These are phyloP conservation scores for Cheilosia grossa DNA, from an alignment of 2,888 invertebrate species.

Conservation along the genomic window DNA sequence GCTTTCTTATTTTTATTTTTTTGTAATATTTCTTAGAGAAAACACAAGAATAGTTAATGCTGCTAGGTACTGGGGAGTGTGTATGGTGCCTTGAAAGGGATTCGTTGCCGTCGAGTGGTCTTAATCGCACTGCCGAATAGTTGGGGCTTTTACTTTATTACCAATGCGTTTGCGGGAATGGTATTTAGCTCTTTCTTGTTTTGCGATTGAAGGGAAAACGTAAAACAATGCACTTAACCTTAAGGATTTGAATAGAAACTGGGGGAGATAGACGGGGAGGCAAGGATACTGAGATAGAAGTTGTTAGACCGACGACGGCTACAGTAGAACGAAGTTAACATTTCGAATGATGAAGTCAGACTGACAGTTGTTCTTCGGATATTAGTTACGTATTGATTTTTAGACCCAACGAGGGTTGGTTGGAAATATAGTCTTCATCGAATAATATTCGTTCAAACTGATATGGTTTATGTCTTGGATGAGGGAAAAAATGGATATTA, in stretches of 20 bases:
- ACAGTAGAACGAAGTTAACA: conserved; percentile 62
- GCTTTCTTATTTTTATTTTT: neutral
- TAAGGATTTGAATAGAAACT: conserved; percentile 22
- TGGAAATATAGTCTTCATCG: conserved; percentile 7
- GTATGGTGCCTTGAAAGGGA: conserved; percentile 9
- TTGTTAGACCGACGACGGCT: conserved; percentile 58
- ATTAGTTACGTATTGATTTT: conserved; percentile 57
- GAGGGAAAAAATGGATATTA: no score
- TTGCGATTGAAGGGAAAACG: conserved; percentile 19
- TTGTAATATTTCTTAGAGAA: conserved; percentile 1
- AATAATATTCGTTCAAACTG: conserved; percentile 5
- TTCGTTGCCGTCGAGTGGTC: conserved; percentile 55
- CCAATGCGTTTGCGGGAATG: neutral
- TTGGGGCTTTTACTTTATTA: conserved; percentile 15
- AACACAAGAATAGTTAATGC: conserved; percentile 17
- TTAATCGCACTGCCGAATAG: conserved; percentile 42
- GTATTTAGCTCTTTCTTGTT: conserved; percentile 15
- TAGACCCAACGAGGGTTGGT: conserved; percentile 11
- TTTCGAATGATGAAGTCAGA: conserved; percentile 71
- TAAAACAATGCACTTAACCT: conserved; percentile 59
- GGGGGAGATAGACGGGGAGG: conserved; percentile 27
- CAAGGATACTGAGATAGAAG: conserved; percentile 49
- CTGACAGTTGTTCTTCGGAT: conserved; percentile 61
- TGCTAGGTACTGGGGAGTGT: neutral
- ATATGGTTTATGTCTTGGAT: conserved; percentile 27